phyloP scores from a whole-genome alignment of 2,113 vertebrate genomes.

The Oreotragus oreotragus region DNA sequence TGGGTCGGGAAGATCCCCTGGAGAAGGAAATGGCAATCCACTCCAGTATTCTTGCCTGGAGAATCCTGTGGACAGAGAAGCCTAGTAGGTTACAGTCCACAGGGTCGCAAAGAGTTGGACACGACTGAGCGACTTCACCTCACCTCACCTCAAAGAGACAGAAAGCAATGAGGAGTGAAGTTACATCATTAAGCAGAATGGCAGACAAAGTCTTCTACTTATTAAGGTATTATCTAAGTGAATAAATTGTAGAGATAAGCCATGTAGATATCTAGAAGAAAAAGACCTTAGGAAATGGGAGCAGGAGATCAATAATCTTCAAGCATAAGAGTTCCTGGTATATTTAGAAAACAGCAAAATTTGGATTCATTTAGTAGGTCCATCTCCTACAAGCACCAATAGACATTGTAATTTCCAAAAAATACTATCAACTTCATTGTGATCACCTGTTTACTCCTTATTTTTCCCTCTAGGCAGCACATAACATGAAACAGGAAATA shows the following conservation, averaged over 20 bases:
- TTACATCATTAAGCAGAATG: not conserved
- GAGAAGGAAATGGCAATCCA: too few species aligned
- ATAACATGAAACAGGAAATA: not conserved
- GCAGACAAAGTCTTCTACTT: not conserved
- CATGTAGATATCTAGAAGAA: not conserved
- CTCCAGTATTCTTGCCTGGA: too few species aligned
- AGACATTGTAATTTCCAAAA: not conserved
- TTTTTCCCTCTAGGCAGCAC: not conserved
- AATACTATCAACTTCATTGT: not conserved
- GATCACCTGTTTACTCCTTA: not conserved
- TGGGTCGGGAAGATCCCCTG: too few species aligned
- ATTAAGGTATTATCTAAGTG: not conserved
- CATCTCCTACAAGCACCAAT: not conserved
- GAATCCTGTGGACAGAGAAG: too few species aligned
- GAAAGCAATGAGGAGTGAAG: not conserved
- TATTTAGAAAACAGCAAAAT: not conserved
- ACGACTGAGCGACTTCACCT: too few species aligned
- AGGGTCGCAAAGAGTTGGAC: too few species aligned
- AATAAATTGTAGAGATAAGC: not conserved
- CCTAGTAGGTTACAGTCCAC: too few species aligned
- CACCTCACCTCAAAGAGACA: too few species aligned
- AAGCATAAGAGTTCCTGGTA: not conserved
- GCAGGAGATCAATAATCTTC: not conserved
- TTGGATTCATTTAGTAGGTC: not conserved
- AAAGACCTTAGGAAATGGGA: not conserved